Conservation (phyloP, 1,140 invertebrate species). For the Oreohelix idahoensis region DNA sequence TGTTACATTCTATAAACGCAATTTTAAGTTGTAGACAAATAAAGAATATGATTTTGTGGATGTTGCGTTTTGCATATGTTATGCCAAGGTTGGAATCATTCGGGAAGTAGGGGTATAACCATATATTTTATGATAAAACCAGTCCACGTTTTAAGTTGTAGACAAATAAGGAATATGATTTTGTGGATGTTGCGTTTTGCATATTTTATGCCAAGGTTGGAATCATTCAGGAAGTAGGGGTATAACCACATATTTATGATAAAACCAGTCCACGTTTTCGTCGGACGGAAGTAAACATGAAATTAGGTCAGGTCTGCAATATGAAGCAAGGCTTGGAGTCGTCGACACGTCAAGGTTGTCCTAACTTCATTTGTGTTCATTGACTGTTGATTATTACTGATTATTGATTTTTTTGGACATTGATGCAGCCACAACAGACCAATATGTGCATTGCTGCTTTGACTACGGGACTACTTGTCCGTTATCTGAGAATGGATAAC, state of each 20-base stretch:
- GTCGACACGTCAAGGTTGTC: not conserved
- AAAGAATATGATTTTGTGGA: too few species aligned
- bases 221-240: not conserved
- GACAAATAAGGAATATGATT: too few species aligned
- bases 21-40: too few species aligned
- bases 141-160: too few species aligned
- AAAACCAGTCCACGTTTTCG: not conserved
- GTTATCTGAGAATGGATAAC: not conserved
- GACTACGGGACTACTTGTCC: not conserved
- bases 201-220: too few species aligned
- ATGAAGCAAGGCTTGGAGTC: not conserved
- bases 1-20: too few species aligned
- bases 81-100: not conserved
- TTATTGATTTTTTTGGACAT: slow-evolving; percentile 4
- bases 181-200: too few species aligned
- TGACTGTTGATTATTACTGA: slow-evolving; percentile 4
- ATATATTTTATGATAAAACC: not conserved
- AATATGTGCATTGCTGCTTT: not conserved
- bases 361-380: not conserved
- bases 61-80: too few species aligned
- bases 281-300: not conserved
- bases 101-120: not conserved
- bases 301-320: not conserved
- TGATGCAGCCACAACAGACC: not conserved
- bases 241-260: not conserved